Evolutionary conservation across 2,888 invertebrate genomes (phyloP).

Genomic region (Dryomyza anilis): DNA sequence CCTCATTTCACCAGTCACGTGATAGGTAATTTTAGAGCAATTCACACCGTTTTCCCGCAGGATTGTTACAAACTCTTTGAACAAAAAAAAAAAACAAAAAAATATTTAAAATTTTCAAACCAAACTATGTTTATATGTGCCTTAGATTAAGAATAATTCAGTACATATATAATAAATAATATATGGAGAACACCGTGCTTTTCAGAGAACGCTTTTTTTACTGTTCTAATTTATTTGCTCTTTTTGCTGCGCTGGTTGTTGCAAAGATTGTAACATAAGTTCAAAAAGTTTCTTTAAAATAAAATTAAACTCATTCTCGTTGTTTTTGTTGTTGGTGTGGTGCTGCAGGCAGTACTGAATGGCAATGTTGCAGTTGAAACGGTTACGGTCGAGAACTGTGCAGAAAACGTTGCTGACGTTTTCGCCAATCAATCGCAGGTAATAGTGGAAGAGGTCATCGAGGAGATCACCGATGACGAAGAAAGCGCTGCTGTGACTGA

Average conservation of each 20-base stretch:
- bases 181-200: neutral
- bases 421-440: neutral
- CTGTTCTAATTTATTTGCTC: neutral
- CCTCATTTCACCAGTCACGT: too few species aligned
- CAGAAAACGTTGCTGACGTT: constrained; percentile 2
- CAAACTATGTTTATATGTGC: too few species aligned
- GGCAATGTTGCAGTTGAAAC: neutral
- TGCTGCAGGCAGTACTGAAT: neutral
- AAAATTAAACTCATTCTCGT: neutral
- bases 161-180: neutral
- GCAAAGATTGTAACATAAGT: too few species aligned
- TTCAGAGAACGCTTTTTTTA: neutral
- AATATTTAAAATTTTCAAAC: too few species aligned
- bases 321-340: neutral
- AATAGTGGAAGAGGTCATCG: constrained; percentile 1
- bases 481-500: neutral
- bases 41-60: too few species aligned
- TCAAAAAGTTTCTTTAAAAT: too few species aligned
- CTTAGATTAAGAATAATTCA: too few species aligned
- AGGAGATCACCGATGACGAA: neutral
- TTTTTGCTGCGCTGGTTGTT: neutral
- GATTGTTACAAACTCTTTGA: too few species aligned
- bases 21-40: too few species aligned
- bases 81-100: too few species aligned
- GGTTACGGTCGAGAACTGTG: neutral